Conservation (phyloP, 2,113 vertebrate species). For the Thinocorus orbignyianus region DNA sequence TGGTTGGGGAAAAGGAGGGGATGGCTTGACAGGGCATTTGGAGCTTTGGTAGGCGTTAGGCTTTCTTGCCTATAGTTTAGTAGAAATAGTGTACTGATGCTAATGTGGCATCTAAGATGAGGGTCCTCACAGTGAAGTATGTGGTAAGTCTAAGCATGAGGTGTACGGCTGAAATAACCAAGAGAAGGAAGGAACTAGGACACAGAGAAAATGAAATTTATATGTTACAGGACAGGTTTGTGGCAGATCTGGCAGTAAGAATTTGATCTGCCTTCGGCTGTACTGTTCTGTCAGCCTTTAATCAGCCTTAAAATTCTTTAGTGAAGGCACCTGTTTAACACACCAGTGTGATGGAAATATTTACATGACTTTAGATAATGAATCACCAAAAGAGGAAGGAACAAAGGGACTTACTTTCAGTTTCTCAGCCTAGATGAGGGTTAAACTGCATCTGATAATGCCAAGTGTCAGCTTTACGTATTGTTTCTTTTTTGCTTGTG, state of each 20-base stretch:
- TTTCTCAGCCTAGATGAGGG: neutral
- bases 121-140: neutral
- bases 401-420: neutral
- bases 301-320: neutral
- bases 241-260: neutral
- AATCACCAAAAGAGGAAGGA: neutral
- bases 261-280: neutral
- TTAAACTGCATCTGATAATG: neutral
- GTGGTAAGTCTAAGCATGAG: neutral
- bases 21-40: neutral
- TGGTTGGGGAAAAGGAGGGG: neutral
- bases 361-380: neutral
- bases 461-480: neutral
- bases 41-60: neutral
- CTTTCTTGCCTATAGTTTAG: neutral
- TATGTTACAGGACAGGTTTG: neutral
- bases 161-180: neutral
- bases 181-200: neutral
- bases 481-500: neutral
- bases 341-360: neutral
- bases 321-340: neutral
- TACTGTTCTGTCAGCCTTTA: neutral
- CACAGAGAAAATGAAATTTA: neutral
- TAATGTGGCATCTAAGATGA: neutral
- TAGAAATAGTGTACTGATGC: accelerated